Evolutionary conservation across 2,113 vertebrate species (phyloP).

Genomic region (Procapra przewalskii): DNA sequence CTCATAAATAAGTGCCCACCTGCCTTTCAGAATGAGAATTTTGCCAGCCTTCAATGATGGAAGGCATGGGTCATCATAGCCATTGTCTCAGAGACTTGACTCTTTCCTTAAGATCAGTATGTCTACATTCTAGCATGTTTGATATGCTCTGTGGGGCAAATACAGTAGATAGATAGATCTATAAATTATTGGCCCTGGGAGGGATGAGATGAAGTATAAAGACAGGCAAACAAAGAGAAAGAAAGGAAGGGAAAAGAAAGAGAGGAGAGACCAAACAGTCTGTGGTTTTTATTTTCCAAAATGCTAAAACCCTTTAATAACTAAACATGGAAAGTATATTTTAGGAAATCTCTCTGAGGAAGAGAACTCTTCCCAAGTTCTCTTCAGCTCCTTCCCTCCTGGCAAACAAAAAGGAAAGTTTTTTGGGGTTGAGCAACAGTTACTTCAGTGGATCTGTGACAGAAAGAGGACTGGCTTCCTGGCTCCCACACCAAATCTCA

Average conservation of each 20-base stretch:
- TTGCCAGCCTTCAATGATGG: background rate
- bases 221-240: background rate
- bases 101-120: background rate
- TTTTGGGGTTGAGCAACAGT: background rate
- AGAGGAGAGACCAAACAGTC: background rate
- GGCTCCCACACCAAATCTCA: background rate
- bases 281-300: background rate
- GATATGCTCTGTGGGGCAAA: background rate
- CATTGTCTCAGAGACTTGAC: background rate
- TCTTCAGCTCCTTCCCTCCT: background rate
- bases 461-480: background rate
- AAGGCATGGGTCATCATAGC: background rate
- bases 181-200: background rate
- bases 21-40: background rate
- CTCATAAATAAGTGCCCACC: background rate
- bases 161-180: background rate
- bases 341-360: background rate
- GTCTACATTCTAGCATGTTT: background rate
- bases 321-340: background rate
- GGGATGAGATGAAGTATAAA: background rate
- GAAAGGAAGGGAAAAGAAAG: background rate
- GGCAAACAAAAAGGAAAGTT: background rate
- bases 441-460: background rate
- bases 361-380: background rate
- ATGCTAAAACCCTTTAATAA: background rate